Base-by-base conservation (phyloP, 2,797 vertebrate species). In the Apodemus agrarius region DNA sequence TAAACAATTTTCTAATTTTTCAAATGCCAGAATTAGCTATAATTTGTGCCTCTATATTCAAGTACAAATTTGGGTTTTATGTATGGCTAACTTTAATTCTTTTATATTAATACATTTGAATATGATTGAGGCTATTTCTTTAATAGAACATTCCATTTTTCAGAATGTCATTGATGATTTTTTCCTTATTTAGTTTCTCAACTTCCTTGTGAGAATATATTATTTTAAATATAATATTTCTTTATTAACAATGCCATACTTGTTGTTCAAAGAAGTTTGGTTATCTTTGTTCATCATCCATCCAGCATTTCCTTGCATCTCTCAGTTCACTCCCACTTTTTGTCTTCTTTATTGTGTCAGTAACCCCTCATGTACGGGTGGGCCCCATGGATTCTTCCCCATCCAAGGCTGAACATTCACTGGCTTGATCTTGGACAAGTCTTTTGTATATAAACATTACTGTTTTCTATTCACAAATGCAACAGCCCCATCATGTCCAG, bases 1-100 rank as follows among this genome's bases (percentile, higher is more conserved):
- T 89, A 34, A 94, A 61, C 43, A 16, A 83, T 37, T 85, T 91
- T 82, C 7, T 59, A 46, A 29, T 34, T 4, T 91, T 78, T 72
- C 21, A 69, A 54, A 93, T 81, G 31, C 17, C 16, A 75, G 9
- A 93, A 13, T 75, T 76, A 76, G 1, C 3, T 63, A 80, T 49
- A 76, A 63, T 75, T 90, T 67, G 85, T 54, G 9, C 29, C 2
- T 59, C 31, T 54, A 1, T 54, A 21, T 24, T 91, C 49, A 46
- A 21, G 8, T 21, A 49, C 2, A 46, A 37, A 59, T 9, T n/a
- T 76, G 8, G 2, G 88, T 49, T 84, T 85, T 57, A 31, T 81
- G 6, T 22, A 11, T 59, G 14, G 3, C 34, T 79, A 11, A n/a
- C 19, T 87, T 91, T 52, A 65, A 46, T 88, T 95, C 22, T 85